Evolutionary conservation across 2,888 invertebrate species (phyloP), one percentile per base, ranked within the genome.

Genomic region (Cheilosia variabilis): DNA sequence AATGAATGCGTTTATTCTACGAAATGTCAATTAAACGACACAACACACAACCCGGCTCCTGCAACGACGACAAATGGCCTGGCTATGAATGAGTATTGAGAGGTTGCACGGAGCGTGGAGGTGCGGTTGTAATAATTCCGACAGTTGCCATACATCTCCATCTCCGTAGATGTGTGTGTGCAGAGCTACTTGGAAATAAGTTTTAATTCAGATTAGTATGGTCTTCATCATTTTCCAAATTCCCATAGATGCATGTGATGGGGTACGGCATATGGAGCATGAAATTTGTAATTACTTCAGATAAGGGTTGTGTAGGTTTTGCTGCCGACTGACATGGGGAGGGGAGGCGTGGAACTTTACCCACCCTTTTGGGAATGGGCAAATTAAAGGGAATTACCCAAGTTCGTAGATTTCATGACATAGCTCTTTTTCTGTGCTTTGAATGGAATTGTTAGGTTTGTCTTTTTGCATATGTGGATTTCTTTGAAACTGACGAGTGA

Each of bases 1-100:
- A 19, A 58, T 58, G 37, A 58, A 58, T 57, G 57, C 58, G 37
- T 58, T 58, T 19, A 58, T 58, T 37, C 41, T 58, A 24, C 52
- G 17, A 41, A 58, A 58, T 19, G 58, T 10, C 58, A 58, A 58
- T 58, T 58, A 58, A n/a, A 34, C 34, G 17, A 10, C 22, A 57
- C 34, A 57, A 17, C 37, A 27, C 37, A 34, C 19, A 57, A 4
- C 13, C 52, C 24, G 24, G 5, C 24, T 24, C 15, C 52, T 52
- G 45, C 52, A 24, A 13, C 15, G 27, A 6, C 13, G 45, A 47
- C 45, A 45, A 19, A 24, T 24, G 19, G 24, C 5, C 15, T 52
- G n/a, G 1, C n/a, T 45, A 0, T 47, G 9, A 22, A 24, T 15
- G 13, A 52, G 24, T 15, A 27, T 47, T 52, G 52, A 27, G 52